Percentiles rank a stretch among this genome's conserved stretches.
Evolutionary conservation across 2,888 invertebrate genomes (phyloP).

Genomic region (Spisula subtruncata): DNA sequence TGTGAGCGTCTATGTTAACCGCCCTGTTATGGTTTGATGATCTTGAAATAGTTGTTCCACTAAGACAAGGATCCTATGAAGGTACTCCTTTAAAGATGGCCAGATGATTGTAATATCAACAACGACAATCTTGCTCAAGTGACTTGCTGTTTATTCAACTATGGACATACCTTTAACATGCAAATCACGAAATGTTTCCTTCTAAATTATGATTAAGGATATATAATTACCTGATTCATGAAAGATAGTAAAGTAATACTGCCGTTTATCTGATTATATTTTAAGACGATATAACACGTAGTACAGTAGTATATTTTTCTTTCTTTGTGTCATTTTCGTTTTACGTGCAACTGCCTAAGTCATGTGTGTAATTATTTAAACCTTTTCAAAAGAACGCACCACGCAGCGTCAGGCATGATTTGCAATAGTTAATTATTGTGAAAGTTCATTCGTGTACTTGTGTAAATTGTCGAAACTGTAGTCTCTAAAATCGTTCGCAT

Average conservation of each 20-base stretch:
- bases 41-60: neutral
- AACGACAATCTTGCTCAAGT: no score
- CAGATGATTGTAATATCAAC: neutral
- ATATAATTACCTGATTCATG: neutral
- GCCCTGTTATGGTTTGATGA: neutral
- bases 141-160: neutral
- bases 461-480: neutral
- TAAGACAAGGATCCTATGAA: no score
- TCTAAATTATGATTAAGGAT: neutral
- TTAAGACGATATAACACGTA: neutral
- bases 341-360: neutral
- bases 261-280: neutral
- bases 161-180: neutral
- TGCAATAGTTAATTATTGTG: no score
- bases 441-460: neutral
- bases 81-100: no score
- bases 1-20: neutral
- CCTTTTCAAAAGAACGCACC: no score
- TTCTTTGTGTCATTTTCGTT: neutral
- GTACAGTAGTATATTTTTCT: neutral
- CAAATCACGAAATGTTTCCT: neutral
- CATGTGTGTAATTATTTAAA: neutral
- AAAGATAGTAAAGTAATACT: slow-evolving; percentile 1
- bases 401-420: no score
- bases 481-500: slow-evolving; percentile 10